These are phyloP conservation scores for Alcis repandata DNA, from an alignment of 2,888 invertebrate species.

Conservation along the genomic window DNA sequence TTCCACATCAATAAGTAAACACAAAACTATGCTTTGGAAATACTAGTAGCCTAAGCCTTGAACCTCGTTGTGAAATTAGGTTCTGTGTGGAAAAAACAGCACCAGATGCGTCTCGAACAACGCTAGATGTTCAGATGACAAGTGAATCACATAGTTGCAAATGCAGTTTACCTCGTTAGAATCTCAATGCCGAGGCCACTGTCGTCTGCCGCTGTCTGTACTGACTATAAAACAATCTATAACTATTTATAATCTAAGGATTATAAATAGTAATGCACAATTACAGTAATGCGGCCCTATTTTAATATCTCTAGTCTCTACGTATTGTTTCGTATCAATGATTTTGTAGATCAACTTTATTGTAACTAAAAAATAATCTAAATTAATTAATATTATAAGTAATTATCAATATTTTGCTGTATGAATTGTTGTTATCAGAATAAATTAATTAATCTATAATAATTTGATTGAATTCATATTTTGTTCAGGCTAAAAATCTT, in stretches of 20 bases:
- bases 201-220: conserved; percentile 40
- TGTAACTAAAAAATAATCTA: no score
- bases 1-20: neutral
- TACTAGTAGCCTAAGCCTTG: neutral
- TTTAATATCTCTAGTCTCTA: no score
- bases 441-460: no score
- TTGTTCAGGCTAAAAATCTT: neutral
- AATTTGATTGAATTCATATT: neutral
- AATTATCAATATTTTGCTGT: no score
- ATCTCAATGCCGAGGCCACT: conserved; percentile 67
- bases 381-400: no score
- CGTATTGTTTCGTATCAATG: no score
- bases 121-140: conserved; percentile 4
- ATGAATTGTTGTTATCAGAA: no score
- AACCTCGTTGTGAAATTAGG: conserved; percentile 8
- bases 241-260: neutral
- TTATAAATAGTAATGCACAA: no score
- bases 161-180: conserved; percentile 65
- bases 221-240: conserved; percentile 8
- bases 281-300: no score
- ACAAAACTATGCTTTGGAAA: neutral
- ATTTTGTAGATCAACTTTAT: no score
- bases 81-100: conserved; percentile 7
- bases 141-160: conserved; percentile 40
- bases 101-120: conserved; percentile 4